These are phyloP conservation scores for Poeciliopsis turrubarensis DNA, from an alignment of 2,113 vertebrate genomes.

Conservation along the genomic window DNA sequence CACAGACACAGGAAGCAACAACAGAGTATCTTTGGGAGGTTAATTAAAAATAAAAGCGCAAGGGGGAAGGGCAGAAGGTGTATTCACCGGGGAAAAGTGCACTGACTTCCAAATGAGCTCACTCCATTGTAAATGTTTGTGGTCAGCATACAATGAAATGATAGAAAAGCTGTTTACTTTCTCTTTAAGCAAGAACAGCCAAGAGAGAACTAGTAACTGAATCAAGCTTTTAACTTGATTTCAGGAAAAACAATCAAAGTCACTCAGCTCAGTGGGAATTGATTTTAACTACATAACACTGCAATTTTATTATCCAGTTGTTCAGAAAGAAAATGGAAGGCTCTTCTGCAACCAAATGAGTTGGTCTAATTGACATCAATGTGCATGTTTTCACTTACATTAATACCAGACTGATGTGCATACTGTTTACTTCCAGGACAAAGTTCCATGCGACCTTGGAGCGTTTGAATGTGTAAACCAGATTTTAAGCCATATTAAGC, in stretches of 20 bases:
- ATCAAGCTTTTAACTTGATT: conserved; percentile 1
- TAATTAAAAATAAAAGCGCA: conserved; percentile 84
- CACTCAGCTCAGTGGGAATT: background rate
- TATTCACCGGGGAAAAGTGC: conserved; percentile 73
- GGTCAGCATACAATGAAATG: conserved; percentile 23
- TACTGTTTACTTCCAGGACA: background rate
- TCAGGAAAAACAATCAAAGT: background rate
- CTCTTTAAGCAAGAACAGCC: conserved; percentile 4
- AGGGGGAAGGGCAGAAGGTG: conserved; percentile 57
- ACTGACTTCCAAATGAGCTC: conserved; percentile 79
- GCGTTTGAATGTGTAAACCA: background rate
- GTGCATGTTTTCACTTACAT: background rate
- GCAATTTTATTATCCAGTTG: background rate
- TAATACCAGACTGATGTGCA: background rate
- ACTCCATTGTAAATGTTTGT: conserved; percentile 38
- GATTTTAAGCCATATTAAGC: background rate
- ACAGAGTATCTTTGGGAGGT: conserved; percentile 83
- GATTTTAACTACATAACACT: background rate
- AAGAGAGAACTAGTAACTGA: conserved; percentile 1
- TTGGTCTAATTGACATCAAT: background rate
- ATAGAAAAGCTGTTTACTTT: conserved; percentile 1
- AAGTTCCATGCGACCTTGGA: background rate
- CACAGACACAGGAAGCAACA: conserved; percentile 80
- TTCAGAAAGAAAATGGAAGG: background rate
- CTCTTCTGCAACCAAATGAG: background rate